Conservation (phyloP, 2,888 invertebrate genomes). For the Euproctis similis region DNA sequence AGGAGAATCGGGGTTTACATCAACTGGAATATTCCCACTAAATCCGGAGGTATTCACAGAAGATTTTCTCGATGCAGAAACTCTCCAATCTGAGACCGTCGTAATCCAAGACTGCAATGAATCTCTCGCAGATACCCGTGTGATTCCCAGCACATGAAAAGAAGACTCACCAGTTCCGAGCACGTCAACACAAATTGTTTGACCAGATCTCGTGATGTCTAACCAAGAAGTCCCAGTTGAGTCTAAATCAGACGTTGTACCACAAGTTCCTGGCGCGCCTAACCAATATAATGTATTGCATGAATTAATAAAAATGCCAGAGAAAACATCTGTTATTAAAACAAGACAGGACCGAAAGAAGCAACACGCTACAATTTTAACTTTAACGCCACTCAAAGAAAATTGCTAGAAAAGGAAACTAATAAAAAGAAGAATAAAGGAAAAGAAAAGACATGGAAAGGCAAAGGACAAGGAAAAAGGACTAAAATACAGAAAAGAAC, state of each 20-base stretch:
- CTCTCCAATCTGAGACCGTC: slow-evolving; percentile 11
- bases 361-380: slow-evolving; percentile 14
- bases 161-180: background rate
- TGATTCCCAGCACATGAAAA: too few relatives aligned
- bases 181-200: background rate
- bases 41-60: slow-evolving; percentile 1
- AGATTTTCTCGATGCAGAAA: slow-evolving; percentile 11
- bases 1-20: slow-evolving; percentile 14
- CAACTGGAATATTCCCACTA: slow-evolving; percentile 10
- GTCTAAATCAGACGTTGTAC: too few relatives aligned
- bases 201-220: background rate
- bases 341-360: slow-evolving; percentile 9
- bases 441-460: slow-evolving; percentile 7
- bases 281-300: too few relatives aligned
- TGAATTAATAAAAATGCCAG: too few relatives aligned
- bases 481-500: slow-evolving; percentile 2
- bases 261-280: too few relatives aligned
- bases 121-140: too few relatives aligned
- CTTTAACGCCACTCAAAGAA: slow-evolving; percentile 9
- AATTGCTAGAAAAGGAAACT: slow-evolving; percentile 11
- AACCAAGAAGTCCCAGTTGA: too few relatives aligned
- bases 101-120: slow-evolving; percentile 10
- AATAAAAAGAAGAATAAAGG: slow-evolving; percentile 9
- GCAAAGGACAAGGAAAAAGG: slow-evolving; percentile 3
- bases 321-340: too few relatives aligned